Evolutionary conservation across 1,140 invertebrate genomes (phyloP).

Genomic region (Muscidifurax raptorellus): DNA sequence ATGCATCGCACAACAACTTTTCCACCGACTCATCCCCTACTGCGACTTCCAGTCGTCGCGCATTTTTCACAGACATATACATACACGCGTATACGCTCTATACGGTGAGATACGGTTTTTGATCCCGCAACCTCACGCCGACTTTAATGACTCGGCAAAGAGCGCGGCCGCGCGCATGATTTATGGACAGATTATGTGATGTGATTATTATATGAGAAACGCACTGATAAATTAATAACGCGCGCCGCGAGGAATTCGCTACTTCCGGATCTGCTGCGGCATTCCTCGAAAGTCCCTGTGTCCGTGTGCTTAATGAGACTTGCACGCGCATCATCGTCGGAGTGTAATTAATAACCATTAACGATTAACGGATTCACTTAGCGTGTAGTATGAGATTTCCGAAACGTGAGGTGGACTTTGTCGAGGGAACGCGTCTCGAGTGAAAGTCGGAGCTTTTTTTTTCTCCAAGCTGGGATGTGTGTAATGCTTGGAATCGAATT

Average conservation of each 20-base stretch:
- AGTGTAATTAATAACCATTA: neutral
- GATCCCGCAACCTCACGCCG: slow-evolving; percentile 51
- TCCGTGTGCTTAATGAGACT: neutral
- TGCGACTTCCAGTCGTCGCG: too few species aligned
- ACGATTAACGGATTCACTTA: neutral
- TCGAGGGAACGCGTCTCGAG: too few species aligned
- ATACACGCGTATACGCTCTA: too few species aligned
- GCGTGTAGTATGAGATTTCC: neutral
- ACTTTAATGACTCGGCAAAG: slow-evolving; percentile 65
- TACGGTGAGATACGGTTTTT: neutral
- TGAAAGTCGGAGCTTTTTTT: too few species aligned
- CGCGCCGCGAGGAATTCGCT: slow-evolving; percentile 54
- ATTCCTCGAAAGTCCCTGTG: neutral
- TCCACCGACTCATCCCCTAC: neutral
- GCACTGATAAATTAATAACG: slow-evolving; percentile 69
- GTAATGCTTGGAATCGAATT: neutral
- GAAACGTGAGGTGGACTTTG: neutral
- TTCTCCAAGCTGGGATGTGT: too few species aligned
- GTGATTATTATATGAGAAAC: slow-evolving; percentile 65
- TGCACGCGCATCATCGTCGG: neutral
- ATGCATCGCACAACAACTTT: neutral
- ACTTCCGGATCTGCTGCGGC: neutral
- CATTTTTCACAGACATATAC: neutral
- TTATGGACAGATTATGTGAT: slow-evolving; percentile 68
- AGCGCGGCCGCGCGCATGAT: slow-evolving; percentile 61